Base-by-base conservation (phyloP, 1,140 invertebrate species). In the Drosophila erecta region DNA sequence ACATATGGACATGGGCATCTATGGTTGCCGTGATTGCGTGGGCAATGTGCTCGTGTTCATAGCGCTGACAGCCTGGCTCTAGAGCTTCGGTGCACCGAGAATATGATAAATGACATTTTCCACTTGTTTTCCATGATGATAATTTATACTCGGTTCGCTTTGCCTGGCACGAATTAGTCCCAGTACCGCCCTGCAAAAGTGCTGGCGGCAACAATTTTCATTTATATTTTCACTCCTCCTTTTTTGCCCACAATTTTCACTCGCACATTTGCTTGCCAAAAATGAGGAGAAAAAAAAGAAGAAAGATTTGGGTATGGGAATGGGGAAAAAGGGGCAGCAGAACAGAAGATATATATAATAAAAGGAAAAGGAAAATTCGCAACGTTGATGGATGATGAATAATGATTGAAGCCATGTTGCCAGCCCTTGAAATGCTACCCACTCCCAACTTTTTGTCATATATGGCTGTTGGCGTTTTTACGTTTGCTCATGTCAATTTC, bases 81-180 rank as follows among this genome's bases (percentile, higher is more conserved):
- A 57, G 59, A 4, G 17, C 74, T 15, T 30, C 40, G 61, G 37
- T 86, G 57, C 84, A 83, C 60, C 84, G 72, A 80, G 84, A 89
- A 89, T 84, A 89, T 89, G 84, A 89, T 89, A 89, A 89, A 89
- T 89, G 84, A 89, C 84, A 89, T 89, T 89, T 84, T 84, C 72
- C 84, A 89, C 84, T 89, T 89, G 84, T 89, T 84, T 89, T 89
- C 76, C 84, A 84, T 80, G 84, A 89, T 89, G 84, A 89, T 89
- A 89, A 89, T 89, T 89, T 89, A 89, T 89, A 90, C 83, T 87
- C 75, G 65, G 71, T 83, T 87, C 61, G 65, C 67, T 70, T 55
- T 66, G 57, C 79, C 79, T 79, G 75, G 76, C 81, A 66, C 72
- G 84, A 89, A 89, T 89, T 89, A 89, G 83, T 83, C 66, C 12